These are phyloP conservation scores for Hemithea aestivaria DNA, from an alignment of 2,888 invertebrate species.

Conservation along the genomic window DNA sequence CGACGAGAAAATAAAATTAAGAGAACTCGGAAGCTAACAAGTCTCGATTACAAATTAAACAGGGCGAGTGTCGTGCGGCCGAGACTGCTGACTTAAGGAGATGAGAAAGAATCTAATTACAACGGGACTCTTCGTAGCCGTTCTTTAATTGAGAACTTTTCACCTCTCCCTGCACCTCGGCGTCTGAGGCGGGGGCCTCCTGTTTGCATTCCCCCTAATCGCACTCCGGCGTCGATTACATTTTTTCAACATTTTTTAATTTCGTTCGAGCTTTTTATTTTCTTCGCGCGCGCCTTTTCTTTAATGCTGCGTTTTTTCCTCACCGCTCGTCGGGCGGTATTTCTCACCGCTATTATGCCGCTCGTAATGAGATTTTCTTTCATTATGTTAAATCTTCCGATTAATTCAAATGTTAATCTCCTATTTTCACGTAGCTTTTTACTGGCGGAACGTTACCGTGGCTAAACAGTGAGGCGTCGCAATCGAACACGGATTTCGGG, in stretches of 20 bases:
- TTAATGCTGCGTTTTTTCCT: slow-evolving; percentile 59
- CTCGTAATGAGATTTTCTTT: slow-evolving; percentile 78
- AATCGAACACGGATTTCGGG: slow-evolving; percentile 54
- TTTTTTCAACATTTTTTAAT: slow-evolving; percentile 77
- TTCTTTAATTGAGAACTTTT: slow-evolving; percentile 75
- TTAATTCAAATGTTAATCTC: slow-evolving; percentile 79
- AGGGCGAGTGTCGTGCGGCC: slow-evolving; percentile 62
- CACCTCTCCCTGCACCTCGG: slow-evolving; percentile 27
- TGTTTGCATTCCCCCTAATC: slow-evolving; percentile 70
- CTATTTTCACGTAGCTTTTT: slow-evolving; percentile 69
- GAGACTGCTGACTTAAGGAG: slow-evolving; percentile 68
- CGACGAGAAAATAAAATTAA: slow-evolving; percentile 64
- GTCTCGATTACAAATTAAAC: slow-evolving; percentile 78
- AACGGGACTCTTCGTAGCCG: slow-evolving; percentile 64
- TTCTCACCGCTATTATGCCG: slow-evolving; percentile 76
- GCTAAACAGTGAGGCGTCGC: slow-evolving; percentile 52
- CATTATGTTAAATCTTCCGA: slow-evolving; percentile 80
- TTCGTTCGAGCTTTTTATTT: slow-evolving; percentile 77
- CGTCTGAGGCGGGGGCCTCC: slow-evolving; percentile 35
- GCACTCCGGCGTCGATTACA: slow-evolving; percentile 73
- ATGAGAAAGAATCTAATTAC: slow-evolving; percentile 78
- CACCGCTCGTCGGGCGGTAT: slow-evolving; percentile 44
- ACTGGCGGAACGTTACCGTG: slow-evolving; percentile 58
- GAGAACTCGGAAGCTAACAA: slow-evolving; percentile 69
- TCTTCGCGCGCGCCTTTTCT: slow-evolving; percentile 72